phyloP scores from a whole-genome alignment of 1,140 invertebrate species.

The Piezodorus guildinii region DNA sequence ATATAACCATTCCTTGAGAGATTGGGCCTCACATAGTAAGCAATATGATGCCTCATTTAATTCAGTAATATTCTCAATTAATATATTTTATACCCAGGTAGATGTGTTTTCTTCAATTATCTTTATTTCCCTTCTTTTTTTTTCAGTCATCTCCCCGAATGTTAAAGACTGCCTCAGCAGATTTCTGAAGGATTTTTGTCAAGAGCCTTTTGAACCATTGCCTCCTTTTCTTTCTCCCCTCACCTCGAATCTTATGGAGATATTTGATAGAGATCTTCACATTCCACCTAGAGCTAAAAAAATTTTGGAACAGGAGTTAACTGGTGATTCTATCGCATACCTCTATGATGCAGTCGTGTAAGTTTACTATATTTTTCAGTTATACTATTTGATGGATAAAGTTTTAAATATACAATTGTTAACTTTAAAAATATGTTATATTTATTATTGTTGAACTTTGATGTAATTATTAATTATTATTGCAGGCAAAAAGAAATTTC shows the following conservation, averaged over 20 bases:
- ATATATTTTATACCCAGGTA: too few species aligned
- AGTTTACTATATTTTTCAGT: not conserved
- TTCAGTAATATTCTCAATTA: too few species aligned
- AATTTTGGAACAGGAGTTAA: not conserved
- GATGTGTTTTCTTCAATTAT: not conserved
- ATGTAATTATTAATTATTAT: not conserved
- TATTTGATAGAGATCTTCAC: not conserved
- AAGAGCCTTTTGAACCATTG: conserved; percentile 1
- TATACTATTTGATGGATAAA: not conserved
- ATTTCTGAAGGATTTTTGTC: not conserved
- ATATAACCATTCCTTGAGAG: too few species aligned
- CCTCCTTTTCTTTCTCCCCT: not conserved
- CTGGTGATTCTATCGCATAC: not conserved
- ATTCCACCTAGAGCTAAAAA: not conserved
- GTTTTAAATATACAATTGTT: too few species aligned
- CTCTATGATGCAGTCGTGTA: not conserved
- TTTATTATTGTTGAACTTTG: not conserved
- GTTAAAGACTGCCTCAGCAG: not conserved
- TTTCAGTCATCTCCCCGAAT: not conserved
- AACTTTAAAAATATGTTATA: too few species aligned
- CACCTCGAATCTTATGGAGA: not conserved
- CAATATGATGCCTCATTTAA: too few species aligned
- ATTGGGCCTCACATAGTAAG: too few species aligned
- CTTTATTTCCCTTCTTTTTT: not conserved
- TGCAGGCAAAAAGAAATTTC: not conserved